These are phyloP conservation scores for Chaetophractus vellerosus DNA, from an alignment of 2,797 vertebrate genomes.

Conservation along the genomic window DNA sequence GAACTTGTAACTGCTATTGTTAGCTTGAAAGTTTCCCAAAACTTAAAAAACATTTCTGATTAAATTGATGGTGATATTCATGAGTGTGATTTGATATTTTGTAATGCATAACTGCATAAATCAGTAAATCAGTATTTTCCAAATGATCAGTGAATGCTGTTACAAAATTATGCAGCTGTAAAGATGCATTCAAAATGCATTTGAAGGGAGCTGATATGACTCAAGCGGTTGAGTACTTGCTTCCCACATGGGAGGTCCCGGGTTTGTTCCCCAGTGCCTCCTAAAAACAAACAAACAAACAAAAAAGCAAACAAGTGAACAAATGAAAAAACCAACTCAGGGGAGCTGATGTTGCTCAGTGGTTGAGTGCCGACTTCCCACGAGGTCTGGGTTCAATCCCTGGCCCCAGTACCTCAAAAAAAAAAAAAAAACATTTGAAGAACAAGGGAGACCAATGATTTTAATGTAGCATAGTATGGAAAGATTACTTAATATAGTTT, in stretches of 20 bases:
- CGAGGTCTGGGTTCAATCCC: too few relatives aligned
- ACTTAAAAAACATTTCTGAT: not conserved
- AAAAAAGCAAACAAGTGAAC: too few relatives aligned
- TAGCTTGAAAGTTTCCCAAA: not conserved
- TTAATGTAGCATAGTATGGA: not conserved
- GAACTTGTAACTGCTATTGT: not conserved
- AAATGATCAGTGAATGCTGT: not conserved
- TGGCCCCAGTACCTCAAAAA: too few relatives aligned
- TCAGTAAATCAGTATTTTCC: not conserved
- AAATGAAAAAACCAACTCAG: too few relatives aligned
- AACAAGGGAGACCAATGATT: not conserved
- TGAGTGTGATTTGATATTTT: not conserved
- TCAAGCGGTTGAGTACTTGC: too few relatives aligned
- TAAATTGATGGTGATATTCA: not conserved
- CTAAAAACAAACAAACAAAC: too few relatives aligned
- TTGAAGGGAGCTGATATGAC: not conserved
- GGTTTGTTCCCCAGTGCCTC: too few relatives aligned
- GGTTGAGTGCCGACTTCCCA: too few relatives aligned
- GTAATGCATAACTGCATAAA: not conserved
- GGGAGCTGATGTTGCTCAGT: too few relatives aligned
- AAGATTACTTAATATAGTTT: not conserved
- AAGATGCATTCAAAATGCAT: too few relatives aligned
- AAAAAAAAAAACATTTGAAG: not conserved
- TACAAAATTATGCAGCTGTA: too few relatives aligned
- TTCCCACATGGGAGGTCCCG: too few relatives aligned